Evolutionary conservation across 2,797 vertebrate genomes (phyloP).

Genomic region (Tenualosa ilisha): DNA sequence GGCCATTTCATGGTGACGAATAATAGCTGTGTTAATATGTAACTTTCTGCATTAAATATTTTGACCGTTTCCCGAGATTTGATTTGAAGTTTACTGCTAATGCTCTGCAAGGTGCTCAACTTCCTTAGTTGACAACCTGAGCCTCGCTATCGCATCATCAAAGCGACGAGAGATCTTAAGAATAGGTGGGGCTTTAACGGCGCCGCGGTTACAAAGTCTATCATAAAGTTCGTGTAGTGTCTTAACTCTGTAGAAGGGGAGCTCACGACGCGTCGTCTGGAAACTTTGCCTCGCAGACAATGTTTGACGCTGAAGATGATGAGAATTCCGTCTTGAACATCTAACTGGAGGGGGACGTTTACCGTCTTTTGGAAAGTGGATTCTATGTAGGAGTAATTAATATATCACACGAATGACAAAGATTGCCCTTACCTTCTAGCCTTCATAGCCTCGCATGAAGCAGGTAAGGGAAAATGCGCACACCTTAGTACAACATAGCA

Average conservation of each 20-base stretch:
- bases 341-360: background rate
- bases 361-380: background rate
- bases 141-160: conserved; percentile 53
- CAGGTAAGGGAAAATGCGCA: background rate
- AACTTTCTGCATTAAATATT: background rate
- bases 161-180: conserved; percentile 30
- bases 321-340: background rate
- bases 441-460: background rate
- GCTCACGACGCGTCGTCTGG: background rate
- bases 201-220: conserved; percentile 56
- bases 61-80: background rate
- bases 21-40: no score
- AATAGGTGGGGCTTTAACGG: conserved; percentile 60
- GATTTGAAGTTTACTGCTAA: background rate
- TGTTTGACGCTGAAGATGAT: background rate
- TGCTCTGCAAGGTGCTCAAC: background rate
- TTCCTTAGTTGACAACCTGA: conserved; percentile 12
- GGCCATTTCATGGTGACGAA: no score
- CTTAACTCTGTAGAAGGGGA: background rate
- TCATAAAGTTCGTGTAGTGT: conserved; percentile 49
- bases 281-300: background rate
- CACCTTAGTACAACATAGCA: background rate
- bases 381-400: background rate
- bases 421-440: background rate
- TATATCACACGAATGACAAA: background rate